phyloP scores from a whole-genome alignment of 2,797 vertebrate genomes.

The Mallotus villosus region DNA sequence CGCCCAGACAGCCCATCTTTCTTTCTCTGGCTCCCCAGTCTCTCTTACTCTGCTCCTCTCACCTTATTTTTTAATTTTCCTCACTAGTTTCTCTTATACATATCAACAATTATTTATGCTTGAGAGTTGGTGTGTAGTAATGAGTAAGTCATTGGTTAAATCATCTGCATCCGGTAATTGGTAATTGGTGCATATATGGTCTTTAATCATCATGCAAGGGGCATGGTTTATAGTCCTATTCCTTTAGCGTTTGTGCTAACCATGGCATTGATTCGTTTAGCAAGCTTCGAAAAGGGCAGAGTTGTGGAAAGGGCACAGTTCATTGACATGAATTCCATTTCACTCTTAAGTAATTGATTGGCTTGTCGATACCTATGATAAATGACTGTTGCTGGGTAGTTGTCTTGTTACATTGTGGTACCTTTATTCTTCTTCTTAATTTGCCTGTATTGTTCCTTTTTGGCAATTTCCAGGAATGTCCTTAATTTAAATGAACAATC shows the following conservation, averaged over 20 bases:
- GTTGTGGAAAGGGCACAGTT: slow-evolving; percentile 60
- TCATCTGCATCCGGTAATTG: not conserved
- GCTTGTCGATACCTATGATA: slow-evolving; percentile 57
- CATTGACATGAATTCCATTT: slow-evolving; percentile 65
- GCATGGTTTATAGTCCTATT: slow-evolving; percentile 12
- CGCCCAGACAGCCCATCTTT: slow-evolving; percentile 29
- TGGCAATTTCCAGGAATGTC: not conserved
- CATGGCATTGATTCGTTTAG: not conserved
- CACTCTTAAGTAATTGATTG: slow-evolving; percentile 60
- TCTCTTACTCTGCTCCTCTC: slow-evolving; percentile 40
- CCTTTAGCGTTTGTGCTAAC: not conserved
- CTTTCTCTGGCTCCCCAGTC: slow-evolving; percentile 14
- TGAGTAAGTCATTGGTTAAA: not conserved
- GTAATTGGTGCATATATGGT: too few species aligned
- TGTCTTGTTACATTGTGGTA: slow-evolving; percentile 27
- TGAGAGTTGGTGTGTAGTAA: not conserved
- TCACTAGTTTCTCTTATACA: slow-evolving; percentile 9
- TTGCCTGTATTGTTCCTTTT: not conserved
- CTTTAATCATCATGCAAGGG: slow-evolving; percentile 20
- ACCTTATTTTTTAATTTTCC: slow-evolving; percentile 3
- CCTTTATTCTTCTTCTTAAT: slow-evolving; percentile 9
- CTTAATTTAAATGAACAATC: not conserved
- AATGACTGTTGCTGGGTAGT: slow-evolving; percentile 43
- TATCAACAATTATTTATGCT: slow-evolving; percentile 28
- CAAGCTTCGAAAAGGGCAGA: slow-evolving; percentile 14